A percentile compares a stretch with the other conserved stretches of the same genome.
phyloP scores from a whole-genome alignment of 2,797 vertebrate genomes.

The Xyrichtys novacula region DNA sequence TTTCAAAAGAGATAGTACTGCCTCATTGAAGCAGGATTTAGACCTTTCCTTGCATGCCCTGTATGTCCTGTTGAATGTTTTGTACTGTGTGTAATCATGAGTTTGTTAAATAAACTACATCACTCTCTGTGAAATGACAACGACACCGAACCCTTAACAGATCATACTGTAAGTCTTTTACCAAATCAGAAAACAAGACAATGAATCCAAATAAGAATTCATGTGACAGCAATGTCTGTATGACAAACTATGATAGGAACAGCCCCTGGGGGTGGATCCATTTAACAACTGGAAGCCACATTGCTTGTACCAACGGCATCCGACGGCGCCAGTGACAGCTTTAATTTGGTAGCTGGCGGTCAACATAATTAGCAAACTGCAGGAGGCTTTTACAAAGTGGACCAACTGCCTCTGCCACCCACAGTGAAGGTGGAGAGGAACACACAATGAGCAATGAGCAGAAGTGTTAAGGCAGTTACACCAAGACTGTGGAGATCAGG shows the following conservation, averaged over 20 bases:
- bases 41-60: background rate
- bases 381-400: slow-evolving; percentile 76
- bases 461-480: slow-evolving; percentile 38
- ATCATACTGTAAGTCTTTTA: slow-evolving; percentile 12
- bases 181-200: slow-evolving; percentile 19
- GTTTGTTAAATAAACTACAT: background rate
- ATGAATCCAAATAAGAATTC: slow-evolving; percentile 22
- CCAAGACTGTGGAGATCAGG: slow-evolving; percentile 14
- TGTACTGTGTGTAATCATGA: background rate
- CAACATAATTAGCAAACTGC: slow-evolving; percentile 79
- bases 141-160: slow-evolving; percentile 1
- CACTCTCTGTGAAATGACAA: background rate
- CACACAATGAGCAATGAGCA: slow-evolving; percentile 47
- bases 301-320: slow-evolving; percentile 61
- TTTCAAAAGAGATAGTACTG: background rate
- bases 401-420: slow-evolving; percentile 61
- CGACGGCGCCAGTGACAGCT: slow-evolving; percentile 77
- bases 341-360: slow-evolving; percentile 80
- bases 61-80: background rate
- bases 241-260: slow-evolving; percentile 65
- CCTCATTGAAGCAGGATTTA: background rate
- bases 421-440: slow-evolving; percentile 59
- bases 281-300: slow-evolving; percentile 71
- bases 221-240: slow-evolving; percentile 17
- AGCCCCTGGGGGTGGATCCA: slow-evolving; percentile 65